A percentile compares a stretch with the other conserved stretches of the same genome.
These are phyloP conservation scores for Tympanuchus pallidicinctus DNA, from an alignment of 2,113 vertebrate species.

Conservation along the genomic window DNA sequence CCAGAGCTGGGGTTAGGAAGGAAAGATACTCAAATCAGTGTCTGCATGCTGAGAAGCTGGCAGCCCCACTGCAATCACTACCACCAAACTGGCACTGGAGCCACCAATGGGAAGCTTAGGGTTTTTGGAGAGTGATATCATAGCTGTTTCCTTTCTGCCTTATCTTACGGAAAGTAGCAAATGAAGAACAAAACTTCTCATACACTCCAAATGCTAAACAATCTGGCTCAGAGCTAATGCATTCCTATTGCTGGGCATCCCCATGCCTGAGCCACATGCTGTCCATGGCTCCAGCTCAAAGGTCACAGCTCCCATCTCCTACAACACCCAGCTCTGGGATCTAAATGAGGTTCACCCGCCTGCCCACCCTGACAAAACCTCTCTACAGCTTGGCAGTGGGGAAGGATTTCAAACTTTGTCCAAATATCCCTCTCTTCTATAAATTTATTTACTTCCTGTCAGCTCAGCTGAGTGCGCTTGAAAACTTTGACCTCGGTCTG, in stretches of 20 bases:
- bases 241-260: not conserved
- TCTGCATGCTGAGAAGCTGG: not conserved
- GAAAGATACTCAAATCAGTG: not conserved
- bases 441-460: not conserved
- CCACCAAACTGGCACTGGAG: not conserved
- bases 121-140: too few relatives aligned
- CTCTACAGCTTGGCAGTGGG: not conserved
- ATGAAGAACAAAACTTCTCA: not conserved
- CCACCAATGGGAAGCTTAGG: not conserved
- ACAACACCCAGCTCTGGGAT: not conserved
- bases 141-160: not conserved
- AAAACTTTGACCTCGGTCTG: not conserved
- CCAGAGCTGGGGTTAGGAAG: accelerated
- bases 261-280: accelerated
- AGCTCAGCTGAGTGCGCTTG: not conserved
- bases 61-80: not conserved
- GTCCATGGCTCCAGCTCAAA: not conserved
- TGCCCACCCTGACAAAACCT: not conserved
- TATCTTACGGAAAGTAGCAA: not conserved
- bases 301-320: not conserved
- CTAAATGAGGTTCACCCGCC: not conserved
- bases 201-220: not conserved
- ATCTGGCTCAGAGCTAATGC: not conserved
- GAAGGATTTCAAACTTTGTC: not conserved
- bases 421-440: too few relatives aligned